These are phyloP conservation scores for Heteractis magnifica DNA, from an alignment of 92 coral and sea anemone species.

Conservation along the genomic window DNA sequence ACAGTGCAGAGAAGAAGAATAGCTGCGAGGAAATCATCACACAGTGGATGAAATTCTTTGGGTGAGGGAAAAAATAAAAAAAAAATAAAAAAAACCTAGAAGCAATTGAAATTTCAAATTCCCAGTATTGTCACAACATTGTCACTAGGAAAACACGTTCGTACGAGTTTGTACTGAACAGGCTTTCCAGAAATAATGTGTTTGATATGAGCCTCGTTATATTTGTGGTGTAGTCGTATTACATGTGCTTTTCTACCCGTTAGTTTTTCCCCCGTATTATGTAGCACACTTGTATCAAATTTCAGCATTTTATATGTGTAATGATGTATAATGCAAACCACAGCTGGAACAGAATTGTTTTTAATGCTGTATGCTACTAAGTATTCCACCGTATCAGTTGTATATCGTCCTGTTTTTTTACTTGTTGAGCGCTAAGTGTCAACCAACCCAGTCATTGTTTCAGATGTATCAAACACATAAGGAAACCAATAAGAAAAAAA, in stretches of 20 bases:
- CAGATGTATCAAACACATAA: background rate
- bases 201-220: background rate
- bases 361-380: background rate
- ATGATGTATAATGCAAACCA: background rate
- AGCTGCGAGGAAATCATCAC: conserved; percentile 30
- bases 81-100: background rate
- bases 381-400: background rate
- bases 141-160: background rate
- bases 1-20: background rate
- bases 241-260: background rate
- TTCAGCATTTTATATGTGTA: background rate
- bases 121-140: background rate
- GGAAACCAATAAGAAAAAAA: background rate
- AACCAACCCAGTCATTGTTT: background rate
- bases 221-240: background rate
- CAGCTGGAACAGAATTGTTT: background rate
- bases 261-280: background rate
- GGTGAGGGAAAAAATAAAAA: conserved; percentile 7
- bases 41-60: conserved; percentile 36
- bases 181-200: background rate
- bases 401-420: background rate
- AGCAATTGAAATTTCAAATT: background rate
- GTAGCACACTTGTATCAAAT: background rate
- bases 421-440: background rate
- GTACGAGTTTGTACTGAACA: background rate